Evolutionary conservation across 2,113 vertebrate species (phyloP), one percentile per base, ranked within the genome.

Genomic region (Ammodytes dubius): DNA sequence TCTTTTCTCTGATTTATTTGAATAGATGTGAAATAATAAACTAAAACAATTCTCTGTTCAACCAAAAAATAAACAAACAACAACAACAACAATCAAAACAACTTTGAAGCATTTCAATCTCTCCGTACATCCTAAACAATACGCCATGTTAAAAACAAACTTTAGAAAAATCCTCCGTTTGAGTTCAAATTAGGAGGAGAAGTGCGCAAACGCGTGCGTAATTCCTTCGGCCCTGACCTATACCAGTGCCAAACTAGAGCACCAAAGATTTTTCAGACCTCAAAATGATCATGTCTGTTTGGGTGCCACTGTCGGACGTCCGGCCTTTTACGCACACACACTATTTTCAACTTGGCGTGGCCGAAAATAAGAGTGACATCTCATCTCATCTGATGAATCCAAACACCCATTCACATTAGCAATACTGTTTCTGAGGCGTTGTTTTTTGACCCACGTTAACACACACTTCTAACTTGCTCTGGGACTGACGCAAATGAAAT

Each of bases 11-110:
- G 70, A 63, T 93, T 93, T 92, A 93, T 92, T 93, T 63, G 87
- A 85, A 88, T 92, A 91, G 47, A 87, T 89, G 90, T 84, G 86
- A 90, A 92, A 88, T 83, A 89, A 73, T 83, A 89, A 73, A 85
- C 83, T 83, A 59, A 80, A 90, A 88, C 77, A 84, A 74, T 70
- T 84, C 37, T 88, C 79, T 70, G 58, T 81, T 73, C 14, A 81
- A 70, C 45, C 14, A 74, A 85, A 74, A 61, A 82, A 53, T 61
- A 56, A 37, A 35, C 60, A 47, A 27, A 27, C 27, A 27, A n/a
- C n/a, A 27, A 27, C 27, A 27, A 27, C 27, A 27, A 27, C 27
- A 27, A 27, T 27, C 27, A 27, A 50, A 73, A 14, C 76, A 27
- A 79, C 40, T 64, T 87, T 13, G 72, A 84, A 86, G 39, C 61